These are phyloP conservation scores for Macrobrachium nipponense DNA, from an alignment of 1,140 invertebrate genomes.

Conservation along the genomic window DNA sequence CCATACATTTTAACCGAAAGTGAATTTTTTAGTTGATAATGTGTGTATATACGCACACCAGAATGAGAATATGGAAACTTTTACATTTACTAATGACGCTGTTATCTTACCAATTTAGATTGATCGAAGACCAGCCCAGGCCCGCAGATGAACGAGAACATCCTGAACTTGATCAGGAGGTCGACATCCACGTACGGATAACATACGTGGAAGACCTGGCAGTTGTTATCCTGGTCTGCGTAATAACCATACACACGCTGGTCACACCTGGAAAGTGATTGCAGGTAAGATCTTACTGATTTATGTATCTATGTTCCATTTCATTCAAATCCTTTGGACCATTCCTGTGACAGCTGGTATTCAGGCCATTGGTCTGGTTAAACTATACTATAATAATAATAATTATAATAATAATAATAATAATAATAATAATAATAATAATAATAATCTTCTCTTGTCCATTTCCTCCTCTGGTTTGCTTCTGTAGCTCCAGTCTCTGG, in stretches of 20 bases:
- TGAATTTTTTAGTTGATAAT: too few species aligned
- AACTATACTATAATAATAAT: too few species aligned
- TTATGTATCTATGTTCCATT: background rate
- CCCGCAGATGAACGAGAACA: slow-evolving; percentile 45
- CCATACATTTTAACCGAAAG: too few species aligned
- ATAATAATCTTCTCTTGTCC: too few species aligned
- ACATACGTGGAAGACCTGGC: slow-evolving; percentile 45
- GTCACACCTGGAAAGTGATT: slow-evolving; percentile 8
- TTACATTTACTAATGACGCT: background rate
- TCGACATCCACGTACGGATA: slow-evolving; percentile 44
- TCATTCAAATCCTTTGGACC: too few species aligned
- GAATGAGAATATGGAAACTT: background rate
- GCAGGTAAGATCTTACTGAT: background rate
- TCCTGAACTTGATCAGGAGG: slow-evolving; percentile 18
- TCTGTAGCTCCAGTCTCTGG: too few species aligned
- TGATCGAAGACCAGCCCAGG: slow-evolving; percentile 39
- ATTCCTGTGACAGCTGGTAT: too few species aligned
- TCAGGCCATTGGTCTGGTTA: too few species aligned
- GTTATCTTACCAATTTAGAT: slow-evolving; percentile 20
- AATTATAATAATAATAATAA: too few species aligned
- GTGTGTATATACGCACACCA: too few species aligned
- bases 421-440: too few species aligned
- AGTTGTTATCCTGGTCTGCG: slow-evolving; percentile 35
- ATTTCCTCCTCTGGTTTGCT: too few species aligned
- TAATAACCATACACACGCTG: slow-evolving; percentile 31